Conservation (phyloP, 2,888 invertebrate genomes). For the Ganaspis brasiliensis region DNA sequence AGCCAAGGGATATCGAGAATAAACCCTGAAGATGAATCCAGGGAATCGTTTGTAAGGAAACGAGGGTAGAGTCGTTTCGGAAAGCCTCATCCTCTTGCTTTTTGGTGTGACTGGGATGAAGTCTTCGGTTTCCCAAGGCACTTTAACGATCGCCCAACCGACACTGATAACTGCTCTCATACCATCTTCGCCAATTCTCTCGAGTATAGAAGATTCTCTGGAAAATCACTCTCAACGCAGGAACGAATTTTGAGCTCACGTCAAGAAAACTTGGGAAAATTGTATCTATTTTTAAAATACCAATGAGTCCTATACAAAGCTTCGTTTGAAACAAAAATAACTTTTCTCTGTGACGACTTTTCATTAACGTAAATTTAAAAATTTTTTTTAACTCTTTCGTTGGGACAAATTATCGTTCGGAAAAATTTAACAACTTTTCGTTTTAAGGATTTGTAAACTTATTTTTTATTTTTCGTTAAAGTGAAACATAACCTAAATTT, state of each 20-base stretch:
- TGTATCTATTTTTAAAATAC: neutral
- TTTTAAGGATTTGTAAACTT: no score
- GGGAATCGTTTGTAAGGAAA: slow-evolving; percentile 64
- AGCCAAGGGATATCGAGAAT: slow-evolving; percentile 51
- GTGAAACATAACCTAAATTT: no score
- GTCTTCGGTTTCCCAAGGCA: slow-evolving; percentile 55
- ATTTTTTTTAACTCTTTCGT: no score
- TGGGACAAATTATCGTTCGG: no score
- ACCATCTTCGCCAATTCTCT: slow-evolving; percentile 51
- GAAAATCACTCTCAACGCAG: slow-evolving; percentile 23
- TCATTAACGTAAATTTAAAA: no score
- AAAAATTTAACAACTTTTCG: no score
- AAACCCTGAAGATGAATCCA: slow-evolving; percentile 59
- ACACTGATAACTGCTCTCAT: slow-evolving; percentile 57
- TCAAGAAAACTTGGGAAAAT: neutral
- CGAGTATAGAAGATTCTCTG: slow-evolving; percentile 38
- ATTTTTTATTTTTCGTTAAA: no score
- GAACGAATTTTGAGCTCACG: slow-evolving; percentile 27
- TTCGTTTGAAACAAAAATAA: no score
- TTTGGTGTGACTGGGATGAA: slow-evolving; percentile 58
- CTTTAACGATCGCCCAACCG: slow-evolving; percentile 60
- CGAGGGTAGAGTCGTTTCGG: slow-evolving; percentile 59
- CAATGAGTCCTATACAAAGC: no score
- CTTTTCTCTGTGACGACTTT: no score
- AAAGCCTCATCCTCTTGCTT: slow-evolving; percentile 47